Evolutionary conservation across 2,888 invertebrate genomes (phyloP).

Genomic region (Lycophotia porphyrea): DNA sequence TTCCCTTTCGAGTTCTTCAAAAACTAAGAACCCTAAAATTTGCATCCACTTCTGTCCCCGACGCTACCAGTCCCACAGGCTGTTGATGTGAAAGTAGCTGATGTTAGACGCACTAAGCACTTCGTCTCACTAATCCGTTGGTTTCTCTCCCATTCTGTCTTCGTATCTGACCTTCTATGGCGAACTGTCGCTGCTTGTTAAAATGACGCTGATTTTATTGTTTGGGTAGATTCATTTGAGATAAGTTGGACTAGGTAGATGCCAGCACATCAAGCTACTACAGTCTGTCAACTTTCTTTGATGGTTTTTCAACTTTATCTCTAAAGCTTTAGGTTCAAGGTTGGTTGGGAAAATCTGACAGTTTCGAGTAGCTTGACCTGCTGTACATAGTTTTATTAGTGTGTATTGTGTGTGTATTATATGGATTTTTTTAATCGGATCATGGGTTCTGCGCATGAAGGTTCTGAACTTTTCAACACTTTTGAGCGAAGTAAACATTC

Average conservation of each 20-base stretch:
- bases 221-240: constrained; percentile 7
- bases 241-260: not conserved
- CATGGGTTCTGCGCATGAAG: no score
- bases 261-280: no score
- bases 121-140: constrained; percentile 78
- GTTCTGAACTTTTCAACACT: no score
- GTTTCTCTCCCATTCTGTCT: constrained; percentile 70
- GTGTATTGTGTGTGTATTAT: not conserved
- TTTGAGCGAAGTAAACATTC: not conserved
- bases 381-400: not conserved
- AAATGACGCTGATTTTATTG: constrained; percentile 41
- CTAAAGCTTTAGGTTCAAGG: no score
- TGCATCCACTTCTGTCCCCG: constrained; percentile 39
- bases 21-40: not conserved
- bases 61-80: constrained; percentile 58
- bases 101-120: constrained; percentile 72
- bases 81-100: constrained; percentile 78
- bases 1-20: not conserved
- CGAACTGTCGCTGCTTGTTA: constrained; percentile 52
- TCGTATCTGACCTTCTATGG: constrained; percentile 59
- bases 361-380: no score
- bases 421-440: not conserved
- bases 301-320: no score
- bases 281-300: no score
- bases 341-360: no score